Evolutionary conservation across 1,140 invertebrate genomes (phyloP).

Genomic region (Eupristina koningsbergeri): DNA sequence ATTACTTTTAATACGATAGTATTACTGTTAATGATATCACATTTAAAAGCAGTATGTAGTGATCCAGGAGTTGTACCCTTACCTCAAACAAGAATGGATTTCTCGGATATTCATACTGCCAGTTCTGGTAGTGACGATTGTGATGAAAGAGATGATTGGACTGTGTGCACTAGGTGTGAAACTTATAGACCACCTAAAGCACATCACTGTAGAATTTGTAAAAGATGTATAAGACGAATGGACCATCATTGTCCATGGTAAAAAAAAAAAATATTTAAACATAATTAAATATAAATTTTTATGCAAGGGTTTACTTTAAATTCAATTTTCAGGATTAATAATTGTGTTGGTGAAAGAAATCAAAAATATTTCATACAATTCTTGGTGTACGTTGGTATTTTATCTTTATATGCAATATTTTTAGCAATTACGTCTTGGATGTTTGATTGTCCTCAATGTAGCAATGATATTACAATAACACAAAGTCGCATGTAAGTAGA

Average conservation of each 20-base stretch:
- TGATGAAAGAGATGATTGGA: slow-evolving; percentile 84
- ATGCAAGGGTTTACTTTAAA: slow-evolving; percentile 9
- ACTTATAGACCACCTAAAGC: slow-evolving; percentile 88
- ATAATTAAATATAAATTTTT: background rate
- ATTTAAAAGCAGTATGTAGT: slow-evolving; percentile 88
- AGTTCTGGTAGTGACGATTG: slow-evolving; percentile 66
- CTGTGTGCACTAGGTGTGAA: slow-evolving; percentile 88
- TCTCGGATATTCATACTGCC: slow-evolving; percentile 86
- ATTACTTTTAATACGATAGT: slow-evolving; percentile 87
- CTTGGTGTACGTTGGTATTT: slow-evolving; percentile 83
- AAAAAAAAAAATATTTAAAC: background rate
- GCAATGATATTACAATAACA: slow-evolving; percentile 79
- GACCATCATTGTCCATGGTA: slow-evolving; percentile 93
- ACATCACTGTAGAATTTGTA: slow-evolving; percentile 92
- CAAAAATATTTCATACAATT: slow-evolving; percentile 96
- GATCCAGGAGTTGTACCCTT: slow-evolving; percentile 92
- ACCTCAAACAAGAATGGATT: slow-evolving; percentile 85
- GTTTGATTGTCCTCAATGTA: slow-evolving; percentile 81
- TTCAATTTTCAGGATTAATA: slow-evolving; percentile 84
- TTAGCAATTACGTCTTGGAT: slow-evolving; percentile 85
- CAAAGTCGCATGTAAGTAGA: slow-evolving; percentile 84
- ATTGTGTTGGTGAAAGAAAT: slow-evolving; percentile 94
- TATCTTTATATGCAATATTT: slow-evolving; percentile 80
- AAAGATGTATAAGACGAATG: slow-evolving; percentile 89
- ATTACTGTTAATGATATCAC: slow-evolving; percentile 84